Percentiles rank a stretch among this genome's conserved stretches.
Conservation (phyloP, 2,113 vertebrate genomes). For the Myiozetetes cayanensis region DNA sequence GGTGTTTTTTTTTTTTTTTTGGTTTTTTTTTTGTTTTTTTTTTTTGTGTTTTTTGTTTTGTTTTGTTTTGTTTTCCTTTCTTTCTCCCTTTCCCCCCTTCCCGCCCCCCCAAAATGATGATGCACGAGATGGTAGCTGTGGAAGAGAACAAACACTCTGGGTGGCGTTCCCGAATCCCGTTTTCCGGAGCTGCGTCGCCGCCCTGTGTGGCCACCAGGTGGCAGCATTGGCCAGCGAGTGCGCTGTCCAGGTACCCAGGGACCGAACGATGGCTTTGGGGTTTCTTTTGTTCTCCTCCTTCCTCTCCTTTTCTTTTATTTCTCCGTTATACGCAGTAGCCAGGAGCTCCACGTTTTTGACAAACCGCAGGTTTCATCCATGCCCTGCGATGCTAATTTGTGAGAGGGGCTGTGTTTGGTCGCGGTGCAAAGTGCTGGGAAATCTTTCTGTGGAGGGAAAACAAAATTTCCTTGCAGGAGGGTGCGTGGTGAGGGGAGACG, state of each 20-base stretch:
- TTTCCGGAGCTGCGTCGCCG: background rate
- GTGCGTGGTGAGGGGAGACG: background rate
- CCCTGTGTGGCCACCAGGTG: conserved; percentile 1
- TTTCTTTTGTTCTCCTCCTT: conserved; percentile 61
- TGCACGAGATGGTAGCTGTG: background rate
- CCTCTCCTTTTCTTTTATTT: background rate
- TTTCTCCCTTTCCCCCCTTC: too few relatives aligned
- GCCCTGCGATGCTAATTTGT: conserved; percentile 7
- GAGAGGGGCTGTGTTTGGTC: background rate
- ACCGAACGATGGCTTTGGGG: background rate
- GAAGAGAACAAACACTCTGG: background rate
- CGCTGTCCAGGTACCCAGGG: background rate
- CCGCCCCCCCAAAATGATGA: background rate
- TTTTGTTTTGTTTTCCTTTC: too few relatives aligned
- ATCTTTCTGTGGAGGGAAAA: background rate
- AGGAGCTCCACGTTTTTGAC: background rate
- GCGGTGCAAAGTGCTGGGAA: background rate
- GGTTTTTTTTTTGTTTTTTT: too few relatives aligned
- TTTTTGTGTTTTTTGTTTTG: too few relatives aligned
- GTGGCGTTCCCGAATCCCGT: background rate
- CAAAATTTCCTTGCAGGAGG: conserved; percentile 9
- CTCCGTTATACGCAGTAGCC: background rate
- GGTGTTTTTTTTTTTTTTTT: too few relatives aligned
- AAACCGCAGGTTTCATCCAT: background rate
- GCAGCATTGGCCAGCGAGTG: conserved; percentile 33